Evolutionary conservation across 37 sponge, comb jelly and placozoan genomes (phyloP).

Genomic region (Oscarella lobularis): DNA sequence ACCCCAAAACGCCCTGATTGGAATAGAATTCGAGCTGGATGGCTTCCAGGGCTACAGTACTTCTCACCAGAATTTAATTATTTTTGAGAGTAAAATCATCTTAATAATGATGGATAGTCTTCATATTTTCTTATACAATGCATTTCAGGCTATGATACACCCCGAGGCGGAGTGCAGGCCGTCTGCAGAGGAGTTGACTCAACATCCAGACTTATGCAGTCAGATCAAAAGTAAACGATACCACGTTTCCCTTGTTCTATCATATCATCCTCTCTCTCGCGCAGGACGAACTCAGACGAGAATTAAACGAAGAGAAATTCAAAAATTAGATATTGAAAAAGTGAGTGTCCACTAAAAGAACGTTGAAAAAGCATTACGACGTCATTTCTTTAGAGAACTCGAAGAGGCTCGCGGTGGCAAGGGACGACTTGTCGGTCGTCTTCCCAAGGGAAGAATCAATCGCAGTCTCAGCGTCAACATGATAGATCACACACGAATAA

Average conservation of each 20-base stretch:
- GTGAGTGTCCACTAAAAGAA: too few species aligned
- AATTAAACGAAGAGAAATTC: constrained; percentile 84
- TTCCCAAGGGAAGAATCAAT: neutral
- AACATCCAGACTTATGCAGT: constrained; percentile 41
- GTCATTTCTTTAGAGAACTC: neutral
- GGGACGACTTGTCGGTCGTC: neutral
- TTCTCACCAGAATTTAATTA: constrained; percentile 37
- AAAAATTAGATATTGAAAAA: constrained; percentile 63
- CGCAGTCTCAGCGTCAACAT: neutral
- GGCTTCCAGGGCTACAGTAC: constrained; percentile 18
- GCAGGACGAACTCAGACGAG: constrained; percentile 69
- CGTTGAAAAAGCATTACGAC: too few species aligned
- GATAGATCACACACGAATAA: neutral
- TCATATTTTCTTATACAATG: neutral
- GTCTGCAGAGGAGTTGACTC: constrained; percentile 22
- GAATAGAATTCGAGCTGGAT: constrained; percentile 64
- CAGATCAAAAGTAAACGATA: constrained; percentile 36
- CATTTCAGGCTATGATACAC: constrained; percentile 30
- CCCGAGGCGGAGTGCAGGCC: constrained; percentile 52
- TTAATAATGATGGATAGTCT: neutral
- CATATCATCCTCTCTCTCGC: too few species aligned
- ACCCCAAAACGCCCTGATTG: constrained; percentile 77
- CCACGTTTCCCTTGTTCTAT: too few species aligned
- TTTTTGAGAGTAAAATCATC: constrained; percentile 8
- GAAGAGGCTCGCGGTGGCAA: neutral